Conservation (phyloP, 2,113 vertebrate genomes). For the Calidris pugnax region DNA sequence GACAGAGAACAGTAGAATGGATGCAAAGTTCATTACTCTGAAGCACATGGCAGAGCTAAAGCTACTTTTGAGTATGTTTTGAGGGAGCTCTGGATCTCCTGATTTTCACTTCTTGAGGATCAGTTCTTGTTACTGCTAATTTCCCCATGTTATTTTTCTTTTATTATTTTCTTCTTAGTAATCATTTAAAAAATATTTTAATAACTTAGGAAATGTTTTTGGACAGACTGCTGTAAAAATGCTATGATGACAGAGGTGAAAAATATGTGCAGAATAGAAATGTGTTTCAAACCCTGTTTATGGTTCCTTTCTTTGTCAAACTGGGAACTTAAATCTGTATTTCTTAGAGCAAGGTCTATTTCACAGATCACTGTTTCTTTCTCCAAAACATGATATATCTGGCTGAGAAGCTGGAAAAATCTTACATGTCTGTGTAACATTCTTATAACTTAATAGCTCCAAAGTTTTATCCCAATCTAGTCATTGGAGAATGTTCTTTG, state of each 20-base stretch:
- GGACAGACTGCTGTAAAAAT: constrained; percentile 9
- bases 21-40: not conserved
- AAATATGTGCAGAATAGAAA: not conserved
- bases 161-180: not conserved
- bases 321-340: not conserved
- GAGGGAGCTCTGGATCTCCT: not conserved
- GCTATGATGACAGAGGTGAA: not conserved
- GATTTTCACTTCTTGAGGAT: not conserved
- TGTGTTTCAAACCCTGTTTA: constrained; percentile 5
- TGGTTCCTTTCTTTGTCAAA: constrained; percentile 10
- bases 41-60: not conserved
- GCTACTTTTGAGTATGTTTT: not conserved
- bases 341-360: constrained; percentile 18
- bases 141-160: not conserved
- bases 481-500: constrained; percentile 85
- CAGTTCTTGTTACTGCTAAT: not conserved
- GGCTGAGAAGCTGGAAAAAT: constrained; percentile 74
- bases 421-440: constrained; percentile 70
- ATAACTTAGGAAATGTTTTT: not conserved
- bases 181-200: not conserved
- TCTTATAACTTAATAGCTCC: constrained; percentile 72
- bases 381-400: constrained; percentile 66
- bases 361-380: constrained; percentile 25
- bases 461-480: constrained; percentile 74
- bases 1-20: not conserved